Evolutionary conservation across 1,140 invertebrate genomes (phyloP), one percentile per base, ranked within the genome.

Genomic region (Brachionus koreanus): DNA sequence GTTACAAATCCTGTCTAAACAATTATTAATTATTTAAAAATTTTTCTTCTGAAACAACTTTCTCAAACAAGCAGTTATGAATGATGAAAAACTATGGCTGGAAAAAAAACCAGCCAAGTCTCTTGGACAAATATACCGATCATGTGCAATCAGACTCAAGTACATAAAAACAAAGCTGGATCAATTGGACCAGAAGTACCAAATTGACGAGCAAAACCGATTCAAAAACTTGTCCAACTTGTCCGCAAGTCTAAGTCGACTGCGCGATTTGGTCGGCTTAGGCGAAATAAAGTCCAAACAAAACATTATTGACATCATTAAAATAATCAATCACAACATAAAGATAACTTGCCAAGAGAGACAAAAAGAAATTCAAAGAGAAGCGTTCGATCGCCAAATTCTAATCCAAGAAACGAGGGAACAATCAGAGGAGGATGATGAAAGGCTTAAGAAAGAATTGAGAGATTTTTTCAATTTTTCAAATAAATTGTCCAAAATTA

Each of bases 1-100:
- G 67, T 72, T 72, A 72, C 67, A 72, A 72, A 72, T 72, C 67
- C 67, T 37, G 33, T 72, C 19, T 37, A 19, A 39, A 19, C 37
- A 39, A n/a, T 5, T 39, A 33, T 5, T 69, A 33, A 1, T 35
- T 29, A 69, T 69, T 39, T 72, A 10, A 29, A 29, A 29, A 29
- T 29, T 29, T 29, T 29, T 3, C 29, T 16, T 39, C 19, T 7
- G 16, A 35, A 42, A 19, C 5, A 42, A 16, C n/a, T 39, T n/a
- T 37, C 2, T 5, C 0, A 39, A 5, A 67, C 10, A n/a, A 35
- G 16, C 25, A 69, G 33, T n/a, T 12, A 72, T 65, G 33, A 13
- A 33, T 33, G 16, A 49, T 19, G 9, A 13, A 74, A 46, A 46
- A 29, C 4, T 74, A 12, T 74, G 69, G 69, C 19, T 74, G 3